Base-by-base conservation (phyloP, 2,888 invertebrate genomes). In the Lasioglossum malachurum region DNA sequence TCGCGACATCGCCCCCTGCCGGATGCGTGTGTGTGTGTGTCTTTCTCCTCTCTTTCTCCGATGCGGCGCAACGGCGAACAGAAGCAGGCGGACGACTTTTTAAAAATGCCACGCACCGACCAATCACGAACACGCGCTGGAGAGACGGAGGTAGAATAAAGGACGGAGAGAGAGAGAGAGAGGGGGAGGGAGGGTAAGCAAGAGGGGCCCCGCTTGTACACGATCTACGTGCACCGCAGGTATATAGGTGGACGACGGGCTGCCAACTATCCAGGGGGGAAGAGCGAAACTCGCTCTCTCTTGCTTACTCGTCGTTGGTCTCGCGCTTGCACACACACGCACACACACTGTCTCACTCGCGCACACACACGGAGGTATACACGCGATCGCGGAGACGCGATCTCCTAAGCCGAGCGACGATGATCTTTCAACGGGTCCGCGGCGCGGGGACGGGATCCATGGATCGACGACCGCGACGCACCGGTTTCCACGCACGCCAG, bases 71-170 rank as follows among this genome's bases (percentile, higher is more conserved):
- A 88, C 88, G 88, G 84, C 88, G 88, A 86, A 86, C 88, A 87
- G 83, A 88, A 82, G 67, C 86, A 73, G 82, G 77, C 77, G 77
- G 89, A 86, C 85, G 85, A 86, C 87, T 91, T 91, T 91, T 91
- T 85, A 91, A 91, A 91, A 91, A 91, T 91, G 89, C 89, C 89
- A 91, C 91, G 91, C 91, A 87, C 82, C 91, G 87, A 87, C 91
- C 91, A 91, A 91, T 91, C 91, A 87, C 86, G 88, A 49, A 84
- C 83, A 85, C 84, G 85, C 80, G 82, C 31, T 14, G 27, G 16
- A 31, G 27, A 64, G 71, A 75, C 69, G 67, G 73, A 3, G 69
- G 23, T 71, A 49, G 71, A 57, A 67, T 60, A 2, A 27, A 60
- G 71, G 23, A 77, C 27, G n/a, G 75, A 78, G 71, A 31, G 75